phyloP scores from a whole-genome alignment of 2,797 vertebrate genomes.

The Tauraco hartlaubi region DNA sequence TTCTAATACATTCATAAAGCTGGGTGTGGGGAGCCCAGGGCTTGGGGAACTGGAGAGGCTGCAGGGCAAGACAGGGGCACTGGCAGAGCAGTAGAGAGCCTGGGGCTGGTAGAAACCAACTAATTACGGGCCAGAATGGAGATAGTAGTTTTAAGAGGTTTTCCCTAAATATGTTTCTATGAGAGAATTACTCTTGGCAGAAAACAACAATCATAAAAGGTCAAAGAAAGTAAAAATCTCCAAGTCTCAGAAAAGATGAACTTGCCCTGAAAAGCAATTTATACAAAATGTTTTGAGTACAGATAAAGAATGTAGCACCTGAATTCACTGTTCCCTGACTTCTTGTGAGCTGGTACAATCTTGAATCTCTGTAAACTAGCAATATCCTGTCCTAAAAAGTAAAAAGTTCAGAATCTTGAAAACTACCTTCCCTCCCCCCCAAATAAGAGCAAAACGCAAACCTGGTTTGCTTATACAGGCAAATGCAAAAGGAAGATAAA shows the following conservation, averaged over 20 bases:
- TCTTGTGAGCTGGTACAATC: background rate
- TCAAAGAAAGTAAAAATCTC: background rate
- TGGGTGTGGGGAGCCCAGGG: background rate
- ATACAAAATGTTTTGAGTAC: background rate
- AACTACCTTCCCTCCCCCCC: background rate
- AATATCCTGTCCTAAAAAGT: background rate
- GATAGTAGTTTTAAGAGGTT: background rate
- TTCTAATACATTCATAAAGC: background rate
- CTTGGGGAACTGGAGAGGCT: background rate
- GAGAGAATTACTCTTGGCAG: background rate
- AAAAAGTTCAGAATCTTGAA: background rate
- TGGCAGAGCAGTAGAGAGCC: background rate
- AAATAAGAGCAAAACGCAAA: background rate
- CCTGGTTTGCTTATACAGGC: background rate
- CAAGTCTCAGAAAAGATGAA: background rate
- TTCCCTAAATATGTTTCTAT: background rate
- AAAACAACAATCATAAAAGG: background rate
- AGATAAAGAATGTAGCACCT: background rate
- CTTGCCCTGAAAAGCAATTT: background rate
- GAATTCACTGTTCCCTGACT: background rate
- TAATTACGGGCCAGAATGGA: background rate
- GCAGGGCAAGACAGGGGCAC: background rate
- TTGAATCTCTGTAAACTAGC: background rate
- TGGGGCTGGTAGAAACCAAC: background rate
- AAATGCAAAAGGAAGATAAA: slow-evolving; percentile 15